These are phyloP conservation scores for Pseudochaenichthys georgianus DNA, from an alignment of 2,797 vertebrate genomes.

Conservation along the genomic window DNA sequence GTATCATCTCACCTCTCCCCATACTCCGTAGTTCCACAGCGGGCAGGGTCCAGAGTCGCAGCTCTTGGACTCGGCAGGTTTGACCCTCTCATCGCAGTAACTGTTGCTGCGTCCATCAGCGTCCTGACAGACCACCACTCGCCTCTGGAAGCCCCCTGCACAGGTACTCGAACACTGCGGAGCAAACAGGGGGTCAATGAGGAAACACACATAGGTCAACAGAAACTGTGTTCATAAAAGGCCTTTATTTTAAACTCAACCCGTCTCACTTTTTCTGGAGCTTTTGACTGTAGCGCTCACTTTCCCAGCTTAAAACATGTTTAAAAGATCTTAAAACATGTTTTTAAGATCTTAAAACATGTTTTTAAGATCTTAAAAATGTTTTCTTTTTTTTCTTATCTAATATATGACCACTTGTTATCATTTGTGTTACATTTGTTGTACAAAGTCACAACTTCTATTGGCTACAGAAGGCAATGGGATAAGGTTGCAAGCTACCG, in stretches of 20 bases:
- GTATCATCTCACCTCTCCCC: conserved; percentile 92
- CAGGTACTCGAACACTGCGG: conserved; percentile 96
- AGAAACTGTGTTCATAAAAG: not conserved
- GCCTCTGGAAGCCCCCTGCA: conserved; percentile 90
- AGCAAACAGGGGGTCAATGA: conserved; percentile 33
- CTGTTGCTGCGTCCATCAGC: conserved; percentile 88
- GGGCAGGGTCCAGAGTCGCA: conserved; percentile 95
- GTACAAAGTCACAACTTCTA: not conserved
- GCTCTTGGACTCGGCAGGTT: conserved; percentile 90
- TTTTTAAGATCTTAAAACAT: too few species aligned
- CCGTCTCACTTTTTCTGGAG: not conserved
- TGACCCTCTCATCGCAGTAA: conserved; percentile 89
- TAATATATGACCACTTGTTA: not conserved
- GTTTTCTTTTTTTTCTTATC: too few species aligned
- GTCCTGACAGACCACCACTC: conserved; percentile 97
- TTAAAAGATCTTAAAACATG: too few species aligned
- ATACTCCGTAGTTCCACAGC: conserved; percentile 92
- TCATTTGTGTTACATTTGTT: not conserved
- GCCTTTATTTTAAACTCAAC: not conserved
- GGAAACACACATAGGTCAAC: not conserved
- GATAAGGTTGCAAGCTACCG: not conserved
- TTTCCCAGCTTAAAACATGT: too few species aligned
- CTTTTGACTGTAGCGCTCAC: not conserved
- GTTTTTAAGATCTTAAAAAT: not conserved
- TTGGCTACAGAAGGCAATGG: too few species aligned